Evolutionary conservation across 2,113 vertebrate genomes (phyloP).

Genomic region (Mellivora capensis): DNA sequence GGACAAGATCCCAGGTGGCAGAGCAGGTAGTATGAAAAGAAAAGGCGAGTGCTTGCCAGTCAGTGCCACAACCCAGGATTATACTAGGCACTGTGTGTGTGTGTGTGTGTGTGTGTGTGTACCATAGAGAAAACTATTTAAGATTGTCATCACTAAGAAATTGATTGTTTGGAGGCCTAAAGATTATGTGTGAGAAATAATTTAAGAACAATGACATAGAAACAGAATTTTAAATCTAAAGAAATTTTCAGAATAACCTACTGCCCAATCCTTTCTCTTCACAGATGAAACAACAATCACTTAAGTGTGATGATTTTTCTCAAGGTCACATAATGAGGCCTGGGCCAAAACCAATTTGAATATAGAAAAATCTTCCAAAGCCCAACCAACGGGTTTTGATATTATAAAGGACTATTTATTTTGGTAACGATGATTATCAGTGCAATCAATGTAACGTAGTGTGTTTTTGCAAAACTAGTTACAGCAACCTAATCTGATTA

Average conservation of each 20-base stretch:
- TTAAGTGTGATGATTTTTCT: not conserved
- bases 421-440: not conserved
- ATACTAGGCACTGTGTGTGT: not conserved
- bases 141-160: not conserved
- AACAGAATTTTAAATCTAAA: not conserved
- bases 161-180: not conserved
- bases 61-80: not conserved
- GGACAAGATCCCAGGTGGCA: not conserved
- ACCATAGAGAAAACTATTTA: not conserved
- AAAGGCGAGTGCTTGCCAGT: not conserved
- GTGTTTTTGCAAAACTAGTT: not conserved
- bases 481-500: not conserved
- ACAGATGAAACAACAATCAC: not conserved
- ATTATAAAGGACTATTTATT: not conserved
- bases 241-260: not conserved
- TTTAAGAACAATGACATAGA: not conserved
- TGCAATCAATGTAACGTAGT: not conserved
- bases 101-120: not conserved
- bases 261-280: not conserved
- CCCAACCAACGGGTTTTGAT: not conserved
- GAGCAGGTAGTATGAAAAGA: not conserved
- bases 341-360: not conserved
- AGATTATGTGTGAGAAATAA: not conserved
- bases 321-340: not conserved
- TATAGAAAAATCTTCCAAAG: not conserved